A percentile compares a stretch with the other conserved stretches of the same genome.
phyloP scores from a whole-genome alignment of 2,113 vertebrate species.

The Mormyrus iriodes region DNA sequence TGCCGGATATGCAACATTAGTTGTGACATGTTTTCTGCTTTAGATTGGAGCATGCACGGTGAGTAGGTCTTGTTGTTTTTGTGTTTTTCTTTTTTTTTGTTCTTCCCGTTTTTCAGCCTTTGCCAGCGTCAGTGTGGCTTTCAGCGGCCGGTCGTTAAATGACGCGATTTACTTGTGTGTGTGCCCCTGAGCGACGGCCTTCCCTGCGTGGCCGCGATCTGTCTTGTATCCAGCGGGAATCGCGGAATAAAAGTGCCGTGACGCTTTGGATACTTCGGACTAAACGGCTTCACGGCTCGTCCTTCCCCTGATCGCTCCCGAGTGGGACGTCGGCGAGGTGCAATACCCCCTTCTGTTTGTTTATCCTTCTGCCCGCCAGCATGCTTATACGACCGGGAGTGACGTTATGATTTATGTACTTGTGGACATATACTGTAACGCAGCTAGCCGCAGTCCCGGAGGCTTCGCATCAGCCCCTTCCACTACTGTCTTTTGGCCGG shows the following conservation, averaged over 20 bases:
- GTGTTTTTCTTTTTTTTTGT: background rate
- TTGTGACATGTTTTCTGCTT: conserved; percentile 1
- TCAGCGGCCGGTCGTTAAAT: background rate
- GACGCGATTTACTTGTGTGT: background rate
- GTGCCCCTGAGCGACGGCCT: background rate
- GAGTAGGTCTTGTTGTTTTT: background rate
- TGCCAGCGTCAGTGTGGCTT: background rate
- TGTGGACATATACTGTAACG: background rate
- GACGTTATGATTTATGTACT: background rate
- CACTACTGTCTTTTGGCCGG: background rate
- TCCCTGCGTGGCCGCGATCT: background rate
- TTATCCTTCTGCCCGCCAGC: background rate
- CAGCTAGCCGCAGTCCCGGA: background rate
- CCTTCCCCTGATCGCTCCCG: background rate
- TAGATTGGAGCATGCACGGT: background rate
- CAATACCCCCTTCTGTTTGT: background rate
- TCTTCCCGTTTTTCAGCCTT: background rate
- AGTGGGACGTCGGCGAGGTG: background rate
- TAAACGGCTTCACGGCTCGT: background rate
- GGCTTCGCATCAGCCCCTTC: background rate
- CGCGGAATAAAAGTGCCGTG: background rate
- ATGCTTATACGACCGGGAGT: background rate
- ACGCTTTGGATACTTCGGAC: background rate
- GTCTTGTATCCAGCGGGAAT: background rate
- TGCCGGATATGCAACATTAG: background rate